These are phyloP conservation scores for Lepus townsendii DNA, from an alignment of 2,797 vertebrate genomes.

Conservation along the genomic window DNA sequence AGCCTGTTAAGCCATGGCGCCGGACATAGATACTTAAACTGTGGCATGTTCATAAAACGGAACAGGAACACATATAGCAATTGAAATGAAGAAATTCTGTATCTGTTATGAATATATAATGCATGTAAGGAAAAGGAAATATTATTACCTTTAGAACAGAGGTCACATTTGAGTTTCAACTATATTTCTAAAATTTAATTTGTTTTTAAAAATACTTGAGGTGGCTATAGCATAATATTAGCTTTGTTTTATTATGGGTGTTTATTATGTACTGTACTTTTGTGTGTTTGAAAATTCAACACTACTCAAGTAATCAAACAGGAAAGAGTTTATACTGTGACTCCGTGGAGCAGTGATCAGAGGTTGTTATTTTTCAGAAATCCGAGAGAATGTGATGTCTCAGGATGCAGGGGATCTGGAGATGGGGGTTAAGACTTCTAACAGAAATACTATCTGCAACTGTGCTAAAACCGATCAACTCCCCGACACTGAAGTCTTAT, in stretches of 20 bases:
- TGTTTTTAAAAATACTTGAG: not conserved
- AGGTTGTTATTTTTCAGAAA: conserved; percentile 32
- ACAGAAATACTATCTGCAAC: conserved; percentile 32
- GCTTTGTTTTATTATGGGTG: not conserved
- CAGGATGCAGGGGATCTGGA: conserved; percentile 19
- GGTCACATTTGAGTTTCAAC: not conserved
- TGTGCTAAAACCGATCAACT: conserved; percentile 5
- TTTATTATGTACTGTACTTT: conserved; percentile 18
- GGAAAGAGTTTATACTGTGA: conserved; percentile 29
- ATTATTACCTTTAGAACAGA: not conserved
- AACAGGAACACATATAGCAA: not conserved
- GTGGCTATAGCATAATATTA: conserved; percentile 22
- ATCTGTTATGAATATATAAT: not conserved
- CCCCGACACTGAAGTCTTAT: not conserved
- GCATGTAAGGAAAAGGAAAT: not conserved
- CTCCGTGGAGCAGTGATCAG: not conserved
- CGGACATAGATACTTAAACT: conserved; percentile 24
- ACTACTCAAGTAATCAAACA: conserved; percentile 44
- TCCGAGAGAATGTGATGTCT: conserved; percentile 40
- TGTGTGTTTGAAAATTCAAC: conserved; percentile 28
- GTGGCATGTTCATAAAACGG: not conserved
- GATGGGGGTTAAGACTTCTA: conserved; percentile 39
- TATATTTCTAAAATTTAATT: conserved; percentile 9
- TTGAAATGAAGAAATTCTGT: conserved; percentile 45
- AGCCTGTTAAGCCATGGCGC: no score